phyloP scores from a whole-genome alignment of 1,140 invertebrate genomes.

The Diorhabda sublineata region DNA sequence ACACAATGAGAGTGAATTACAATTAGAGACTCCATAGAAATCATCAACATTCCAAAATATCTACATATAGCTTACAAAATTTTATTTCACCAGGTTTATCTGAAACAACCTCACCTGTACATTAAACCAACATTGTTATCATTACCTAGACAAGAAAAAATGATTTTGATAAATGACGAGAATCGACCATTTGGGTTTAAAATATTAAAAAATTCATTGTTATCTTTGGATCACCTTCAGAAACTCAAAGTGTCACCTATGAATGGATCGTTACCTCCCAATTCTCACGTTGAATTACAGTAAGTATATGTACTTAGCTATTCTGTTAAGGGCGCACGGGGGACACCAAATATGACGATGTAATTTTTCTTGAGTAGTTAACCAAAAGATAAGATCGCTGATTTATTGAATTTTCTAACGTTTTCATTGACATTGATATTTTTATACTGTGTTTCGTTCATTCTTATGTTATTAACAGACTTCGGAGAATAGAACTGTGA shows the following conservation, averaged over 20 bases:
- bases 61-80: too few relatives aligned
- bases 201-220: constrained; percentile 40
- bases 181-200: constrained; percentile 40
- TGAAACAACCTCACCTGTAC: constrained; percentile 35
- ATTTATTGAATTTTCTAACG: neutral
- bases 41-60: too few relatives aligned
- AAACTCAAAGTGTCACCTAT: constrained; percentile 43
- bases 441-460: neutral
- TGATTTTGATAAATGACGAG: constrained; percentile 46
- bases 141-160: constrained; percentile 29
- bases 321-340: neutral
- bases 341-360: neutral
- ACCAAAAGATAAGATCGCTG: neutral
- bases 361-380: neutral
- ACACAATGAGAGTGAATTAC: too few relatives aligned
- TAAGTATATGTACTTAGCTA: constrained; percentile 23
- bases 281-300: constrained; percentile 33
- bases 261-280: constrained; percentile 39
- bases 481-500: too few relatives aligned
- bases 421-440: neutral
- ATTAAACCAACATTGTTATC: constrained; percentile 44
- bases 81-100: constrained; percentile 22
- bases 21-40: too few relatives aligned
- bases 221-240: constrained; percentile 42
- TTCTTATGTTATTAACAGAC: neutral